These are phyloP conservation scores for Paramormyrops kingsleyae DNA, from an alignment of 2,113 vertebrate species.

Conservation along the genomic window DNA sequence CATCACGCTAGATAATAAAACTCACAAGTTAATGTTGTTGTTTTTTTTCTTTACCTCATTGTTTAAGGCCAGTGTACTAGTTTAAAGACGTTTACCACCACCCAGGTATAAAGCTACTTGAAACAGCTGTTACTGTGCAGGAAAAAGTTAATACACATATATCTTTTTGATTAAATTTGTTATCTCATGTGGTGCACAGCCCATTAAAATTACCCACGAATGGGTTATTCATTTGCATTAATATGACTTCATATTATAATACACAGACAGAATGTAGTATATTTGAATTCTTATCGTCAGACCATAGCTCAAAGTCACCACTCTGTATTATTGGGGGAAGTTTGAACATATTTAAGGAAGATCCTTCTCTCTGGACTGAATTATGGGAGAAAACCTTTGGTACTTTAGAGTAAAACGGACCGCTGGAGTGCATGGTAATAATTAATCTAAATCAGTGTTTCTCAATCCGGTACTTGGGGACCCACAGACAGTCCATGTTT, in stretches of 20 bases:
- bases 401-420: not conserved
- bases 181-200: not conserved
- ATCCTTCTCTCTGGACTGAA: not conserved
- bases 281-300: not conserved
- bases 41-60: not conserved
- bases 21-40: not conserved
- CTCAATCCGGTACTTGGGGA: not conserved
- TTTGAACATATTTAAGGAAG: not conserved
- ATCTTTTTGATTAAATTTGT: conserved; percentile 1
- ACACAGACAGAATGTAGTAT: not conserved
- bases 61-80: not conserved
- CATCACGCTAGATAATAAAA: not conserved
- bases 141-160: not conserved
- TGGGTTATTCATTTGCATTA: not conserved
- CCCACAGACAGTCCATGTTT: not conserved
- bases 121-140: not conserved
- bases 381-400: not conserved
- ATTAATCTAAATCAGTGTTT: not conserved
- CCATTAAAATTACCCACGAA: not conserved
- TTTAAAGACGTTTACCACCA: not conserved
- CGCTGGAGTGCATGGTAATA: not conserved
- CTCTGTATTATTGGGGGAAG: not conserved
- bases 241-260: not conserved
- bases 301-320: not conserved
- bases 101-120: not conserved